Conservation (phyloP, 2,797 vertebrate genomes). For the Gobionotothen gibberifrons region DNA sequence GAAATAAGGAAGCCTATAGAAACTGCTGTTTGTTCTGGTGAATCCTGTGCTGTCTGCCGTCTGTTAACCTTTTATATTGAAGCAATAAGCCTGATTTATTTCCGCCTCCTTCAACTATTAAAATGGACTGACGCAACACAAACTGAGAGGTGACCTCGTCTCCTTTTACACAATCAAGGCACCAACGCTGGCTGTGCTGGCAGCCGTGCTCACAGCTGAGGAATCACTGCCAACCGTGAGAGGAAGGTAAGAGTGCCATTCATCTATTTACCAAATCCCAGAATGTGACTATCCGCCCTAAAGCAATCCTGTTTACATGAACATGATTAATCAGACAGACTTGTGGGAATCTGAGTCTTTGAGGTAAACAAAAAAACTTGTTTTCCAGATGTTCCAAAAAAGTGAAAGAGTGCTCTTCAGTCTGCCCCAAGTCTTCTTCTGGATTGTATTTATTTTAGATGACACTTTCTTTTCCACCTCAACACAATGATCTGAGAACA, state of each 20-base stretch:
- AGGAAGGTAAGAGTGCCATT: conserved; percentile 32
- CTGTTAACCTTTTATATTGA: conserved; percentile 37
- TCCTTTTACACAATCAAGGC: conserved; percentile 25
- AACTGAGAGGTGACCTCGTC: conserved; percentile 50
- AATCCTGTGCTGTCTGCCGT: conserved; percentile 18
- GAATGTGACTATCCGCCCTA: conserved; percentile 7
- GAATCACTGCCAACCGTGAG: conserved; percentile 39
- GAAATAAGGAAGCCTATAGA: conserved; percentile 3
- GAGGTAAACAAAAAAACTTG: conserved; percentile 23
- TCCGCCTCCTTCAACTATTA: conserved; percentile 31
- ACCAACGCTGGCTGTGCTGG: conserved; percentile 16
- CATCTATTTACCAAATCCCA: conserved; percentile 30
- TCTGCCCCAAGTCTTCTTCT: conserved; percentile 2
- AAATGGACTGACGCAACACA: conserved; percentile 50
- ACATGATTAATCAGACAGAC: conserved; percentile 10
- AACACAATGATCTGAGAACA: not conserved
- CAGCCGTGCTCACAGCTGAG: conserved; percentile 29
- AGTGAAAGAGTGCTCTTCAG: conserved; percentile 1
- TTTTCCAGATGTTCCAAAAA: conserved; percentile 33
- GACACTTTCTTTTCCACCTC: conserved; percentile 2
- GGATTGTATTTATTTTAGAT: not conserved
- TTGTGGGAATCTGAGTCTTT: conserved; percentile 21
- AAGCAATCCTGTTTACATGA: conserved; percentile 47
- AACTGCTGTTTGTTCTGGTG: conserved; percentile 20
- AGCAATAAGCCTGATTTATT: conserved; percentile 46